A percentile compares a stretch with the other conserved stretches of the same genome.
Conservation (phyloP, 2,888 invertebrate species). For the Toxonevra muliebris region DNA sequence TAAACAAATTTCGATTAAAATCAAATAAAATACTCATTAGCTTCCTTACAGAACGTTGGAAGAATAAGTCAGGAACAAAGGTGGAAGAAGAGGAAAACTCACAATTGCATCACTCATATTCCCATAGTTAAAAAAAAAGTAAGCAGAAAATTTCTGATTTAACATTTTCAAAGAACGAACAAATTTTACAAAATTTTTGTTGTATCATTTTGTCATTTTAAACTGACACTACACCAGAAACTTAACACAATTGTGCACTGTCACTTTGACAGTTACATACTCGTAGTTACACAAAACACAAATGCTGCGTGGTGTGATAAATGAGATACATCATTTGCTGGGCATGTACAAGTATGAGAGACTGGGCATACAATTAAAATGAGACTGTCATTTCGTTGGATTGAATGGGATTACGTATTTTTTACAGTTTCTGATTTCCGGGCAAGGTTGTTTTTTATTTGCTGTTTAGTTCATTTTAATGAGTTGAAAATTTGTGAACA, state of each 20-base stretch:
- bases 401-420: too few relatives aligned
- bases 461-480: too few relatives aligned
- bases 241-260: too few relatives aligned
- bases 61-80: conserved; percentile 2
- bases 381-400: too few relatives aligned
- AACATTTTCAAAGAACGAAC: conserved; percentile 12
- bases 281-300: too few relatives aligned
- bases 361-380: too few relatives aligned
- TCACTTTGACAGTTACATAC: conserved; percentile 21
- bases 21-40: conserved; percentile 23
- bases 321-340: conserved; percentile 14
- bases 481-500: too few relatives aligned
- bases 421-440: too few relatives aligned
- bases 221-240: too few relatives aligned
- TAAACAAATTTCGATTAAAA: too few relatives aligned
- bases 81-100: conserved; percentile 3
- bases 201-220: conserved; percentile 14
- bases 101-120: not conserved
- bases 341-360: too few relatives aligned
- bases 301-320: conserved; percentile 30
- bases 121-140: not conserved
- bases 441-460: too few relatives aligned
- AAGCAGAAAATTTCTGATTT: not conserved
- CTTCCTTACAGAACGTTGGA: conserved; percentile 11
- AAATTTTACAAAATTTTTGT: conserved; percentile 31